Base-by-base conservation (phyloP, 2,113 vertebrate genomes). In the Casuarius casuarius region DNA sequence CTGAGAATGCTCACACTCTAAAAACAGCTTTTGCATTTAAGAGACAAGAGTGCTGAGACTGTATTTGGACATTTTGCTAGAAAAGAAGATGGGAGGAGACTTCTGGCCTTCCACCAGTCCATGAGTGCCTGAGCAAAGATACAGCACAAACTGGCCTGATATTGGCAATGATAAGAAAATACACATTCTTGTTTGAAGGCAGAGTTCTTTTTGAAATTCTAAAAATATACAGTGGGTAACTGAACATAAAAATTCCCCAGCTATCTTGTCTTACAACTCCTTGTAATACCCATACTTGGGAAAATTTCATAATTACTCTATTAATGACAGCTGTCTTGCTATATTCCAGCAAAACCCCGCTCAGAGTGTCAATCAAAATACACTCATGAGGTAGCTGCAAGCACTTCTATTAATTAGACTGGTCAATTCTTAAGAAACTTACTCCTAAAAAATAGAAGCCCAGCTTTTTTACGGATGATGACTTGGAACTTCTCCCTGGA, bases 341-440 rank as follows among this genome's bases (percentile, higher is more conserved):
- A 8, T 89, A 90, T 68, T 90, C 44, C 48, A 70, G 72, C 14
- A 79, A 84, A 93, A 92, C 75, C 33, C 49, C 74, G 22, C 35
- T 72, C 18, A 49, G 42, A 54, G 5, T 61, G 76, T 40, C 40
- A 93, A 92, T 84, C 4, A 72, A 86, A 94, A 66, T 40, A 51
- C 0, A 2, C 7, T 86, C 3, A 2, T 62, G 33, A 8, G 87
- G 66, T 76, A 66, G 46, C 46, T 87, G 18, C 9, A 70, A 89
- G 44, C 62, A 73, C 12, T 84, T 89, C 42, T 88, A 51, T 42
- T 90, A 87, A 95, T 82, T 84, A 89, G 35, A 92, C 44, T 79
- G 21, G 42, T 48, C 84, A 94, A 94, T 52, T 92, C 76, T 59
- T 56, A 91, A 78, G 33, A 93, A 84, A 68, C 11, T 52, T 51